Percentiles rank a stretch among this genome's conserved stretches.
Evolutionary conservation across 2,797 vertebrate genomes (phyloP).

Genomic region (Acomys russatus): DNA sequence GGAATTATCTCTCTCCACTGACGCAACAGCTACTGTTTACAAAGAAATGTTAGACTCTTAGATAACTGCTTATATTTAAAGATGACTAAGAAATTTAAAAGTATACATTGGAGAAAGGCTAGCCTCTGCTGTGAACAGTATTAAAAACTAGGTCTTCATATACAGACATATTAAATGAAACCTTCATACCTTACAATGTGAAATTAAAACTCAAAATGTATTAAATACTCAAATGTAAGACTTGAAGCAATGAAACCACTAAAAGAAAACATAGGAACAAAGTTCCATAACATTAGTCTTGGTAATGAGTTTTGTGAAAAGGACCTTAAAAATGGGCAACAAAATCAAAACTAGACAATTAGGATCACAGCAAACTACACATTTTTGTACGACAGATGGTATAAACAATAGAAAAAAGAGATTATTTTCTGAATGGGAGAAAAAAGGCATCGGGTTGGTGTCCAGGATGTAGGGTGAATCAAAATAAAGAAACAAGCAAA

Average conservation of each 20-base stretch:
- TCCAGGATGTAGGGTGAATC: background rate
- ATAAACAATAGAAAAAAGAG: background rate
- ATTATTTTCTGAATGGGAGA: background rate
- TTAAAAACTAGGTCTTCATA: background rate
- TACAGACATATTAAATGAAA: background rate
- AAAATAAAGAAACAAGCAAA: background rate
- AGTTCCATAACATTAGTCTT: background rate
- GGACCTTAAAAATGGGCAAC: background rate
- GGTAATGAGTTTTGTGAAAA: background rate
- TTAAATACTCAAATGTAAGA: background rate
- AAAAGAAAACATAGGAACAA: background rate
- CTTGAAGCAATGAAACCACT: background rate
- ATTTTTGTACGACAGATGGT: background rate
- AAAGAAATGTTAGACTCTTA: no score
- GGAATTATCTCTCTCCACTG: no score
- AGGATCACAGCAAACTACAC: background rate
- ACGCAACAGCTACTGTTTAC: no score
- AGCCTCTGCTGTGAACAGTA: no score
- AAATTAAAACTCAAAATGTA: background rate
- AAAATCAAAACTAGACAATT: background rate
- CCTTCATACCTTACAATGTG: background rate
- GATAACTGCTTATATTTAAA: background rate
- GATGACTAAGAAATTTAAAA: background rate
- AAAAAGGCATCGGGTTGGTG: background rate
- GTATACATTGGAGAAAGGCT: no score